Percentiles rank a stretch among this genome's conserved stretches.
Conservation (phyloP, 2,888 invertebrate species). For the Tetrapedia diversipes region DNA sequence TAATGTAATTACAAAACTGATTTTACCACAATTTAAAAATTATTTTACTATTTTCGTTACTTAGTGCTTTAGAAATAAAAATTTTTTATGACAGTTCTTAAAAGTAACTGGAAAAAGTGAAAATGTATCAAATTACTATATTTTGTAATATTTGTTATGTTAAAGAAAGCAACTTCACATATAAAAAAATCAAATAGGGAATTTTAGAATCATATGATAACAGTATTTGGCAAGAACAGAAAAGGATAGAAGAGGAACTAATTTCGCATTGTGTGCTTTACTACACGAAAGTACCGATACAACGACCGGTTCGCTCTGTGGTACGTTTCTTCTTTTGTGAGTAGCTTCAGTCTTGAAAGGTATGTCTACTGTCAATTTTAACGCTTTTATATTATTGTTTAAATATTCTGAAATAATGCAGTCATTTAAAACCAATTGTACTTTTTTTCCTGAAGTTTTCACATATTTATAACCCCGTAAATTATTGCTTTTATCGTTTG, state of each 20-base stretch:
- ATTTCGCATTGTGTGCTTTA: conserved; percentile 56
- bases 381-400: not conserved
- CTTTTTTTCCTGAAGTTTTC: conserved; percentile 21
- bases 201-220: conserved; percentile 9
- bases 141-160: not conserved
- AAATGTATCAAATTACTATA: no score
- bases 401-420: conserved; percentile 9
- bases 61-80: not conserved
- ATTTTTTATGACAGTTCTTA: not conserved
- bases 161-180: not conserved
- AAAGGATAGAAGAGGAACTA: conserved; percentile 49
- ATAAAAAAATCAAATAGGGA: conserved; percentile 31
- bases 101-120: not conserved
- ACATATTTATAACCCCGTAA: conserved; percentile 44
- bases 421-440: conserved; percentile 2
- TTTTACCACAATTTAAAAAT: not conserved
- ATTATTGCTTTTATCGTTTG: conserved; percentile 35
- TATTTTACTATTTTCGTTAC: not conserved
- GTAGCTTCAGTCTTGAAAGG: conserved; percentile 69
- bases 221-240: conserved; percentile 25
- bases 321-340: conserved; percentile 63
- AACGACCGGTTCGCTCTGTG: conserved; percentile 70
- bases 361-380: conserved; percentile 42
- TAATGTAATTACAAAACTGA: not conserved
- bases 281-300: conserved; percentile 61